Evolutionary conservation across 2,888 invertebrate genomes (phyloP).

Genomic region (Tenthredo livida): DNA sequence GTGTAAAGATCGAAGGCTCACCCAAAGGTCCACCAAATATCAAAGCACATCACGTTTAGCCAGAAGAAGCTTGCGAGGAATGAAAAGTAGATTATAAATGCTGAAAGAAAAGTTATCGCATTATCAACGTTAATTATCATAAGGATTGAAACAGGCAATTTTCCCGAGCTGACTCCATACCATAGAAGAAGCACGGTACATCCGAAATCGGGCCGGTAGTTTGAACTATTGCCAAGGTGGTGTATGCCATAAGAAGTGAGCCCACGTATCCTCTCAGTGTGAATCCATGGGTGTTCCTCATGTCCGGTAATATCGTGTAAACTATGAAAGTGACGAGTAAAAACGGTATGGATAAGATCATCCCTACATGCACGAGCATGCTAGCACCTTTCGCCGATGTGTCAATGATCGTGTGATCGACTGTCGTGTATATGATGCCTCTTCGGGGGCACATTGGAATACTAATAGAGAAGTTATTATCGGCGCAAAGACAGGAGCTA

Average conservation of each 20-base stretch:
- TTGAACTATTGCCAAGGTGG: background rate
- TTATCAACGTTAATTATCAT: background rate
- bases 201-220: background rate
- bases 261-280: slow-evolving; percentile 72
- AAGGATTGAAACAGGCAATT: no score
- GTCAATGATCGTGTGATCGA: background rate
- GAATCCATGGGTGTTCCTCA: slow-evolving; percentile 73
- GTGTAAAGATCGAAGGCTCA: slow-evolving; percentile 74
- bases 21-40: slow-evolving; percentile 92
- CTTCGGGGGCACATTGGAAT: background rate
- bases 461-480: background rate
- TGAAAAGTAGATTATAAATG: slow-evolving; percentile 87
- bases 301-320: slow-evolving; percentile 71
- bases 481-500: slow-evolving; percentile 63
- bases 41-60: slow-evolving; percentile 93
- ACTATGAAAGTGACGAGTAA: slow-evolving; percentile 72
- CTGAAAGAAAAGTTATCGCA: slow-evolving; percentile 79
- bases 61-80: slow-evolving; percentile 93
- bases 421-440: background rate
- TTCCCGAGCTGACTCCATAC: no score
- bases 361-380: slow-evolving; percentile 61
- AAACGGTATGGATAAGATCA: slow-evolving; percentile 72
- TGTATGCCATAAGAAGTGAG: slow-evolving; percentile 68
- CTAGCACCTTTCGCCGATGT: background rate
- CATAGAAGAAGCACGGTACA: background rate